Evolutionary conservation across 1,140 invertebrate species (phyloP), one percentile per base, ranked within the genome.

Genomic region (Euura saliciscinereae): DNA sequence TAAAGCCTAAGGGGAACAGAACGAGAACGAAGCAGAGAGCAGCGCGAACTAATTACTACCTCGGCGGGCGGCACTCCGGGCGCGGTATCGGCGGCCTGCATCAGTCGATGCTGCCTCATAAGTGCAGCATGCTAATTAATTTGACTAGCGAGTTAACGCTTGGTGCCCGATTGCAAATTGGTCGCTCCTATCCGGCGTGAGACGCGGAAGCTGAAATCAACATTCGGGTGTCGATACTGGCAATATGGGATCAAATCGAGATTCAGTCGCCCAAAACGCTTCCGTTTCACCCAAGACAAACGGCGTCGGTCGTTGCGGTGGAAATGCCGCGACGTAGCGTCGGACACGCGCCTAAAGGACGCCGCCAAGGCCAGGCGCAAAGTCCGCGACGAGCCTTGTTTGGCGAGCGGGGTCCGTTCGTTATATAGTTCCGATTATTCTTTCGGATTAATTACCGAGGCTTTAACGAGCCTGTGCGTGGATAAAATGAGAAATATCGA

Each of bases 31-130:
- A 59, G 51, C 51, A n/a, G 5, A 59, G 51, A 8, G 6, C 51
- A 59, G 51, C 51, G 51, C 51, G 51, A 59, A 59, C 51, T 59
- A 59, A 59, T 59, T 59, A 59, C 51, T 59, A 59, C 51, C 51
- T 59, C 51, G 51, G 51, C 51, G 51, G 51, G 51, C 51, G 51
- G 51, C 51, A 59, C 51, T 59, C 51, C 8, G 13, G 51, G 51
- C 51, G 51, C 51, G 51, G 51, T 59, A 59, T 59, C 51, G 51
- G 51, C 13, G 51, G 51, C 51, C 51, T 59, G 51, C 51, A 59
- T 59, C 51, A 59, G 51, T 59, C 51, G 51, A 59, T 59, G 13
- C 51, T 59, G 51, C 51, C 51, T 59, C 51, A 59, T 59, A 59
- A 59, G 51, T 59, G 51, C 51, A 59, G 51, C 6, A 59, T 59